Conservation (phyloP, 1,140 invertebrate genomes). For the Cataglyphis hispanica region DNA sequence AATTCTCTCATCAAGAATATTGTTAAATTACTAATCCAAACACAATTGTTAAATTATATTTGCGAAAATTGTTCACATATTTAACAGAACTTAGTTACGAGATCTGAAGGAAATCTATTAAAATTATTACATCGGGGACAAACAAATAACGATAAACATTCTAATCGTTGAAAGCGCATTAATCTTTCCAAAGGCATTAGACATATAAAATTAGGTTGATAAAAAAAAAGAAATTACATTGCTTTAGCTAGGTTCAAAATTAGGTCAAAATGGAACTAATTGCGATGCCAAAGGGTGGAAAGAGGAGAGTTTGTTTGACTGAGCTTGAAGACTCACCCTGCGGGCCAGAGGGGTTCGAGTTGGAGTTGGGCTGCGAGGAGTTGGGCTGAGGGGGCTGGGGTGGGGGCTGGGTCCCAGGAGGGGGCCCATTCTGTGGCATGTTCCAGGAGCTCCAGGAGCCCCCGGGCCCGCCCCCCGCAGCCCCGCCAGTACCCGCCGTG, state of each 20-base stretch:
- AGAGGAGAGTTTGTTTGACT: constrained; percentile 80
- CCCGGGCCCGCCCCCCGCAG: constrained; percentile 87
- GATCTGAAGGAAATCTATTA: constrained; percentile 49
- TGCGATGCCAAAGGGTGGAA: constrained; percentile 77
- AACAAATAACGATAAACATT: constrained; percentile 25
- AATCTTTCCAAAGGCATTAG: constrained; percentile 28
- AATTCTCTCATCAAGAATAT: not conserved
- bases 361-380: constrained; percentile 87
- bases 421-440: constrained; percentile 88
- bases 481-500: constrained; percentile 86
- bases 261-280: constrained; percentile 66
- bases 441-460: constrained; percentile 88
- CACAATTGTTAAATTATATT: not conserved
- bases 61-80: not conserved
- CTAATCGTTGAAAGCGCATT: constrained; percentile 24
- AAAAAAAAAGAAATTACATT: constrained; percentile 33
- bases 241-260: constrained; percentile 52
- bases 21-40: constrained; percentile 1
- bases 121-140: not conserved
- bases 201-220: constrained; percentile 33
- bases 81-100: constrained; percentile 25
- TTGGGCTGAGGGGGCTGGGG: constrained; percentile 87
- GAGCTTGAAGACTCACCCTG: constrained; percentile 86
- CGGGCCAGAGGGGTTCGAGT: constrained; percentile 87
- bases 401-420: constrained; percentile 85